phyloP scores from a whole-genome alignment of 2,797 vertebrate species.

The Sylvilagus floridanus region DNA sequence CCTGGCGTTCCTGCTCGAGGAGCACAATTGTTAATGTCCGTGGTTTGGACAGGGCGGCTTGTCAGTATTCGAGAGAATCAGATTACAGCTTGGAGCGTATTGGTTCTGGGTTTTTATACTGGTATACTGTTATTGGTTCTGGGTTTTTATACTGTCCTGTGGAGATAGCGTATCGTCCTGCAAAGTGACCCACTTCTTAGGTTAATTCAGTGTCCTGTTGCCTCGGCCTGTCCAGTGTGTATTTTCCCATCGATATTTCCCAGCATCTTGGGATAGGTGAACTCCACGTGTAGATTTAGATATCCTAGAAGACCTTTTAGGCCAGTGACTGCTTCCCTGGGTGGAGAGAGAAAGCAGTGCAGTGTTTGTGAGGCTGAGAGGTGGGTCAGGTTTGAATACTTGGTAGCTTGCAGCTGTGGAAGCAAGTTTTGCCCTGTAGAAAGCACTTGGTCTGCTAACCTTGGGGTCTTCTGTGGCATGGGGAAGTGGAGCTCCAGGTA shows the following conservation, averaged over 20 bases:
- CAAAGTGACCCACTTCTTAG: not conserved
- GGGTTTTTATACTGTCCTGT: not conserved
- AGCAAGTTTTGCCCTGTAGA: slow-evolving; percentile 76
- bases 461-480: not conserved
- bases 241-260: not conserved
- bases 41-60: not conserved
- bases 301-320: not conserved
- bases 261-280: not conserved
- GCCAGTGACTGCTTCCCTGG: not conserved
- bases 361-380: not conserved
- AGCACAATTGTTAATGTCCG: too few relatives aligned
- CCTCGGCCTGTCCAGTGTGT: not conserved
- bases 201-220: not conserved
- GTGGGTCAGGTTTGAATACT: not conserved
- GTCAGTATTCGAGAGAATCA: not conserved
- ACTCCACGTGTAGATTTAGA: not conserved
- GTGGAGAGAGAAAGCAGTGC: not conserved
- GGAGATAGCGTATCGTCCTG: not conserved
- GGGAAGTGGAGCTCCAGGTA: not conserved
- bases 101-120: not conserved
- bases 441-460: slow-evolving; percentile 72
- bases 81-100: not conserved
- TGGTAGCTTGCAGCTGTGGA: not conserved
- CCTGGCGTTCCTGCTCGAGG: too few relatives aligned
- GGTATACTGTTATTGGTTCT: not conserved